A percentile compares a stretch with the other conserved stretches of the same genome.
These are phyloP conservation scores for Prunella himalayana DNA, from an alignment of 2,113 vertebrate genomes.

Conservation along the genomic window DNA sequence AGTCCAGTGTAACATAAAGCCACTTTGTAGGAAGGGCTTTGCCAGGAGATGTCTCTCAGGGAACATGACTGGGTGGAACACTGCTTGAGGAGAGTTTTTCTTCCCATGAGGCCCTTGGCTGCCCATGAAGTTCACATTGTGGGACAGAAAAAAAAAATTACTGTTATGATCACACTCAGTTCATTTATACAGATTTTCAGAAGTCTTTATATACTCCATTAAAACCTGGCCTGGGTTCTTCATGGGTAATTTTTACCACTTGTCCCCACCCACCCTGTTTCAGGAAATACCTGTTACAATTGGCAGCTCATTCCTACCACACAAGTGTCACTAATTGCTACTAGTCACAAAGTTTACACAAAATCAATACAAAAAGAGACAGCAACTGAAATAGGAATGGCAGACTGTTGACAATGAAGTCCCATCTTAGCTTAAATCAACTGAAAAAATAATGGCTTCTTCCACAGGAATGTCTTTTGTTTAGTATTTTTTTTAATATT, in stretches of 20 bases:
- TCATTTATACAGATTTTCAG: neutral
- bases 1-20: accelerated
- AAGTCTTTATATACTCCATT: neutral
- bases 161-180: neutral
- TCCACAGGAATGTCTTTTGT: neutral
- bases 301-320: neutral
- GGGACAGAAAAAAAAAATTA: neutral
- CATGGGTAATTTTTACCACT: neutral
- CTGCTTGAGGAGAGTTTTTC: neutral
- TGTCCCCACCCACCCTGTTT: neutral
- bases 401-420: neutral
- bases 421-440: neutral
- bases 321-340: neutral
- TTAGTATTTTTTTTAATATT: neutral
- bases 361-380: neutral
- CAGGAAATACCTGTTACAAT: constrained; percentile 5
- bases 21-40: neutral
- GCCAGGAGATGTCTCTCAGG: neutral
- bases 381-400: neutral
- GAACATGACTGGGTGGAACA: accelerated
- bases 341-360: neutral
- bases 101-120: neutral
- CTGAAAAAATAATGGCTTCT: neutral
- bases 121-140: neutral
- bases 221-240: neutral